These are phyloP conservation scores for Caradrina kadenii DNA, from an alignment of 2,888 invertebrate species.

Conservation along the genomic window DNA sequence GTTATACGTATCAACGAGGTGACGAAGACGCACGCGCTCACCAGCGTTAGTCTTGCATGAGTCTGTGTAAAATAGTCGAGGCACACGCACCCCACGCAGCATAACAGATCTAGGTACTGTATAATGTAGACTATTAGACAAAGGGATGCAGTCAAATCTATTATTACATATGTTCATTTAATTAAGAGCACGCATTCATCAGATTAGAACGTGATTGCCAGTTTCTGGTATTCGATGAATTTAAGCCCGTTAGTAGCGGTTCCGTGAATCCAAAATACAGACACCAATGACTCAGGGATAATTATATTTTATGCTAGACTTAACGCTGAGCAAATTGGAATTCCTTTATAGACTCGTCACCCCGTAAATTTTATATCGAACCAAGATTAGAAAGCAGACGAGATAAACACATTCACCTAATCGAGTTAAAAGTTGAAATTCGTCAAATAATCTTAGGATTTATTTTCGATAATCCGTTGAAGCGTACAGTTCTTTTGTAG, in stretches of 20 bases:
- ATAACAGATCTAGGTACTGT: too few relatives aligned
- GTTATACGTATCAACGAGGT: too few relatives aligned
- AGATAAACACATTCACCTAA: constrained; percentile 18
- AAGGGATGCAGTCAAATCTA: too few relatives aligned
- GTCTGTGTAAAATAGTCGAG: too few relatives aligned
- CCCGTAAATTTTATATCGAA: constrained; percentile 38
- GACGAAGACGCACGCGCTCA: too few relatives aligned
- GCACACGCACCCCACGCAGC: too few relatives aligned
- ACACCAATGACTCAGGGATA: constrained; percentile 48
- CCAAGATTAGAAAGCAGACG: constrained; percentile 43
- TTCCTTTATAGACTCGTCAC: constrained; percentile 45
- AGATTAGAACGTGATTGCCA: constrained; percentile 3
- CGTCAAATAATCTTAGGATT: constrained; percentile 23
- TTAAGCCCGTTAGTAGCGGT: constrained; percentile 30
- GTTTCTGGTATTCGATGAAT: constrained; percentile 22
- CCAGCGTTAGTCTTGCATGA: too few relatives aligned
- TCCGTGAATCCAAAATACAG: constrained; percentile 28
- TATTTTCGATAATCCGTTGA: constrained; percentile 41
- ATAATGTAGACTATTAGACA: too few relatives aligned
- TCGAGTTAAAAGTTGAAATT: constrained; percentile 9
- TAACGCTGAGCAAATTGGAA: constrained; percentile 42
- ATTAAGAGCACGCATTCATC: neutral
- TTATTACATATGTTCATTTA: too few relatives aligned
- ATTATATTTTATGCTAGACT: constrained; percentile 40
- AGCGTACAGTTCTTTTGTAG: constrained; percentile 18